Evolutionary conservation across 2,797 vertebrate genomes (phyloP).

Genomic region (Lagothrix lagotricha): DNA sequence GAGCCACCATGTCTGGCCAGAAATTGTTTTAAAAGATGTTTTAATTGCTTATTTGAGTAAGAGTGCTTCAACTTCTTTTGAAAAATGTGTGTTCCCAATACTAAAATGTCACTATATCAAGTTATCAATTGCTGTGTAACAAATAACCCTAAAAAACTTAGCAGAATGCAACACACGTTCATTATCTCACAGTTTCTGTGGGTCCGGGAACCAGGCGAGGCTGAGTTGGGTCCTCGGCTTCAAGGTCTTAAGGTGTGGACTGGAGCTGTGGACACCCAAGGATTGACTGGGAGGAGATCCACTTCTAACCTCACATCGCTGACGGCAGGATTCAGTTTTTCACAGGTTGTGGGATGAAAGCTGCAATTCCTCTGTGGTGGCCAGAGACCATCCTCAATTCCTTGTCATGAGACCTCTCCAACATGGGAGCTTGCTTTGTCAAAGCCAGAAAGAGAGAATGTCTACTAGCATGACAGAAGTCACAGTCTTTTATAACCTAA

Average conservation of each 20-base stretch:
- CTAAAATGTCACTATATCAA: not conserved
- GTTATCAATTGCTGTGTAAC: not conserved
- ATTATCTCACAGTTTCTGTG: not conserved
- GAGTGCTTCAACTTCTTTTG: not conserved
- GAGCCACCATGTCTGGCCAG: not conserved
- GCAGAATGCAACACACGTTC: not conserved
- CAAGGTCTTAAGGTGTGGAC: not conserved
- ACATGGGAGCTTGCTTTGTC: not conserved
- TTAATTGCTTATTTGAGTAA: not conserved
- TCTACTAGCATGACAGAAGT: not conserved
- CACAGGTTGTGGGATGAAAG: not conserved
- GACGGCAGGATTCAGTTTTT: not conserved
- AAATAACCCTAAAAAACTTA: not conserved
- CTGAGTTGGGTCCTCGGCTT: not conserved
- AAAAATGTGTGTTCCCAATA: not conserved
- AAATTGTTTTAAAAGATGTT: constrained; percentile 7
- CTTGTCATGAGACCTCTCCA: not conserved
- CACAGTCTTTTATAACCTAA: not conserved
- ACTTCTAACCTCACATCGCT: not conserved
- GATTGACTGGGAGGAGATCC: not conserved
- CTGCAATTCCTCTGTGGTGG: not conserved
- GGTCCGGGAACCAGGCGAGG: too few species aligned
- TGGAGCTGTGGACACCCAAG: not conserved
- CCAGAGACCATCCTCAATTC: not conserved
- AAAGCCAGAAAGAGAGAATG: not conserved